Evolutionary conservation across 1,140 invertebrate species (phyloP).

Genomic region (Chironomus striatipennis): DNA sequence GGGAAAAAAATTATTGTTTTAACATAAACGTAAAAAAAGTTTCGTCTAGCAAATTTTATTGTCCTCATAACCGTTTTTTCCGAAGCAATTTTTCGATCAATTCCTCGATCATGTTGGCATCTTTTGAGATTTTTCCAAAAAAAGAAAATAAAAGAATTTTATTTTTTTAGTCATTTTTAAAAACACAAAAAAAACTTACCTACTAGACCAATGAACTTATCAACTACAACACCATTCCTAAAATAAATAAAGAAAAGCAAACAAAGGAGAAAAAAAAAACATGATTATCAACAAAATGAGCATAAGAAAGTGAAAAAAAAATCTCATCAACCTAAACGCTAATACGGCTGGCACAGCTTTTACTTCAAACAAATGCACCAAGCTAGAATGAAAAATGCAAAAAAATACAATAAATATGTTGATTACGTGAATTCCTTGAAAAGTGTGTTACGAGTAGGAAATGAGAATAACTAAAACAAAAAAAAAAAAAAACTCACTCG

Average conservation of each 20-base stretch:
- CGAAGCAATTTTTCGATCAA: constrained; percentile 63
- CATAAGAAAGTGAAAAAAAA: too few relatives aligned
- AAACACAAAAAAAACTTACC: too few relatives aligned
- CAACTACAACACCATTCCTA: constrained; percentile 76
- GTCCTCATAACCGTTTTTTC: constrained; percentile 2
- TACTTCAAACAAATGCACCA: constrained; percentile 71
- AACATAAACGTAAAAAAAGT: neutral
- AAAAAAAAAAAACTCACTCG: too few relatives aligned
- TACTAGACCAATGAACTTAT: constrained; percentile 86
- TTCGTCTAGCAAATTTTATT: neutral
- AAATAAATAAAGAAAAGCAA: too few relatives aligned
- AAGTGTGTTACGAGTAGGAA: neutral
- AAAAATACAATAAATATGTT: constrained; percentile 23
- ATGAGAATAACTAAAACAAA: neutral
- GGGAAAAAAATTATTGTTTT: neutral
- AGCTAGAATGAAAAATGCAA: constrained; percentile 22
- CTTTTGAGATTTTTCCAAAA: constrained; percentile 33
- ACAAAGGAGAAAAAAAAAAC: too few relatives aligned
- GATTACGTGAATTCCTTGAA: neutral
- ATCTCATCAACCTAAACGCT: constrained; percentile 46
- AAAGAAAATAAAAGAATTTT: too few relatives aligned
- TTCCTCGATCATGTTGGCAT: constrained; percentile 72
- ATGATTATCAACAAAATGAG: too few relatives aligned
- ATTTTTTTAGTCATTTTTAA: too few relatives aligned
- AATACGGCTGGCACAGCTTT: constrained; percentile 87